phyloP scores from a whole-genome alignment of 2,888 invertebrate species.

The Junonia oenone region DNA sequence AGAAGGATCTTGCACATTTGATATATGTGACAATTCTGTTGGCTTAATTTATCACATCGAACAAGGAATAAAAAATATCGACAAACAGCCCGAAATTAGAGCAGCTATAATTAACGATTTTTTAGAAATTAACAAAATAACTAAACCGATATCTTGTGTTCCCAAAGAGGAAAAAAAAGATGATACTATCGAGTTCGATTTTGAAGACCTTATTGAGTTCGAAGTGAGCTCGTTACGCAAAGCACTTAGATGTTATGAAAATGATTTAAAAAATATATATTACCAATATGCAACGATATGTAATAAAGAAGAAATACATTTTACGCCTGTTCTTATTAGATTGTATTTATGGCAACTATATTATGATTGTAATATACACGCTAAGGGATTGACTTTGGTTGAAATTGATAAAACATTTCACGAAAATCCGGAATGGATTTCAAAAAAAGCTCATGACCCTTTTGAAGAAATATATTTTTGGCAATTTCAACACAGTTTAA shows the following conservation, averaged over 20 bases:
- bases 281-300: constrained; percentile 71
- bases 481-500: constrained; percentile 80
- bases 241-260: constrained; percentile 65
- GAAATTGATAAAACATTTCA: constrained; percentile 73
- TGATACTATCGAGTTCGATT: constrained; percentile 20
- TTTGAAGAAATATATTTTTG: constrained; percentile 82
- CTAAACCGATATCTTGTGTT: constrained; percentile 21
- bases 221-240: constrained; percentile 69
- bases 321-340: constrained; percentile 68
- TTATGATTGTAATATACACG: constrained; percentile 74
- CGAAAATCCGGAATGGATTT: constrained; percentile 65
- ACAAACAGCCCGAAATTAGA: constrained; percentile 48
- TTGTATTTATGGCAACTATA: constrained; percentile 81
- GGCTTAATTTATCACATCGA: constrained; percentile 68
- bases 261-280: constrained; percentile 71
- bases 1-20: constrained; percentile 44
- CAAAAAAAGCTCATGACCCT: constrained; percentile 69
- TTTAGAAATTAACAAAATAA: constrained; percentile 47
- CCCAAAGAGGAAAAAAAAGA: constrained; percentile 22
- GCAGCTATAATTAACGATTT: constrained; percentile 48
- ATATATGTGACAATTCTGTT: constrained; percentile 56
- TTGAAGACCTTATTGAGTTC: constrained; percentile 48
- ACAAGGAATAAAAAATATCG: constrained; percentile 55
- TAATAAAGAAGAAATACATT: constrained; percentile 50
- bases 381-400: constrained; percentile 67